Evolutionary conservation across 2,797 vertebrate species (phyloP).

Genomic region (Caiman crocodilus): DNA sequence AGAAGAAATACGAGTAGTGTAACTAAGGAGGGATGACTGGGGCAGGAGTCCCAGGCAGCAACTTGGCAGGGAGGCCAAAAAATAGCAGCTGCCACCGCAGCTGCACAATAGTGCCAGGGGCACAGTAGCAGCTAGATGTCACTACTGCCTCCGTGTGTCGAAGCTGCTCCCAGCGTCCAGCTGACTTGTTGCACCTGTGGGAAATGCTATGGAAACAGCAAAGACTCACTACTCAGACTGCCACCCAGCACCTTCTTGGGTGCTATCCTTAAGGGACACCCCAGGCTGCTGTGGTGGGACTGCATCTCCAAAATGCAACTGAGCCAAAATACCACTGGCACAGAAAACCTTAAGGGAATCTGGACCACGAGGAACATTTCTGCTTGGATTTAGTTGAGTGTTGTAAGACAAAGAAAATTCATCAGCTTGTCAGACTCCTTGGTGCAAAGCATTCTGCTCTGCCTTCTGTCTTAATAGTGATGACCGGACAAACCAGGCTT

Average conservation of each 20-base stretch:
- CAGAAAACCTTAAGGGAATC: slow-evolving; percentile 31
- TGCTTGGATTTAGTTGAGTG: not conserved
- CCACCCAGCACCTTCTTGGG: not conserved
- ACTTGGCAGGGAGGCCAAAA: too few relatives aligned
- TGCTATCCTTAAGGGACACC: not conserved
- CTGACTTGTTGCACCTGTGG: too few relatives aligned
- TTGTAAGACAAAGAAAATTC: slow-evolving; percentile 5
- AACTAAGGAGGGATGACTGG: too few relatives aligned
- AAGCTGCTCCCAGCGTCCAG: too few relatives aligned
- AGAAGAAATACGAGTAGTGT: not conserved
- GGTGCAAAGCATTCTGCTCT: not conserved
- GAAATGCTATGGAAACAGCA: too few relatives aligned
- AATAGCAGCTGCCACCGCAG: too few relatives aligned
- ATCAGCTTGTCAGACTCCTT: not conserved
- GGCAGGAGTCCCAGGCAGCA: too few relatives aligned
- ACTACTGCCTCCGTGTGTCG: too few relatives aligned
- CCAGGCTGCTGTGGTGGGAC: not conserved
- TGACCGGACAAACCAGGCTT: not conserved
- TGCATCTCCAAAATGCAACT: not conserved
- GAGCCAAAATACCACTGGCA: slow-evolving; percentile 15
- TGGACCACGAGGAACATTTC: slow-evolving; percentile 57
- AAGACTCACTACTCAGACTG: not conserved
- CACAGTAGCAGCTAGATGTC: too few relatives aligned
- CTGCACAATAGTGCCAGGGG: too few relatives aligned
- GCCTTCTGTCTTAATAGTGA: not conserved